phyloP scores from a whole-genome alignment of 2,797 vertebrate genomes.

The Cynodonichthys magdalenae region DNA sequence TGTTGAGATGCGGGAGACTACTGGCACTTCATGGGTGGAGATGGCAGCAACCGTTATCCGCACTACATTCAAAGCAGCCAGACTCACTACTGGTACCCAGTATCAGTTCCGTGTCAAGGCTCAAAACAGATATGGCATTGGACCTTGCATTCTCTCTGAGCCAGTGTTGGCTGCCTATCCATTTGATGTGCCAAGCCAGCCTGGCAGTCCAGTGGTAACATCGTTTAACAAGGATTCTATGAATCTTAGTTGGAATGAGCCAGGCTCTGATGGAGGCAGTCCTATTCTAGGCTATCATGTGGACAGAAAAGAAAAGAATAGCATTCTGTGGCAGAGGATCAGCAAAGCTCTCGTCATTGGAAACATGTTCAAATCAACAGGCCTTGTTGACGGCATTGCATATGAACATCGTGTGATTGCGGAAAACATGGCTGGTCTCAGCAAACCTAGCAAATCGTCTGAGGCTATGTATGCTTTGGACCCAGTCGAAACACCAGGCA shows the following conservation, averaged over 20 bases:
- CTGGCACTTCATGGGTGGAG: slow-evolving; percentile 93
- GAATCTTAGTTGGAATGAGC: slow-evolving; percentile 96
- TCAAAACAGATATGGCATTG: slow-evolving; percentile 95
- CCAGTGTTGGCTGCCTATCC: slow-evolving; percentile 92
- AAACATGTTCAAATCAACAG: slow-evolving; percentile 96
- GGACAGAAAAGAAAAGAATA: slow-evolving; percentile 97
- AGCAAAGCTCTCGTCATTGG: slow-evolving; percentile 92
- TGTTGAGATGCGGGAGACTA: slow-evolving; percentile 97
- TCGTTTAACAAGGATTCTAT: slow-evolving; percentile 93
- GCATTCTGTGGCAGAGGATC: slow-evolving; percentile 95
- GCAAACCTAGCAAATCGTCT: slow-evolving; percentile 95
- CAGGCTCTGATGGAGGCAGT: slow-evolving; percentile 93
- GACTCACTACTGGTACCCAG: slow-evolving; percentile 89
- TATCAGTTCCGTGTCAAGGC: slow-evolving; percentile 98
- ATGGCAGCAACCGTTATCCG: slow-evolving; percentile 96
- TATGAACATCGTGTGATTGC: slow-evolving; percentile 97
- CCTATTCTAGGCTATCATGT: slow-evolving; percentile 94
- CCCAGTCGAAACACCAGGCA: slow-evolving; percentile 94
- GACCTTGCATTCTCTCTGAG: slow-evolving; percentile 88
- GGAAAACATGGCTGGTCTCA: slow-evolving; percentile 96
- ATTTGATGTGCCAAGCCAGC: slow-evolving; percentile 95
- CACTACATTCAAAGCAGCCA: slow-evolving; percentile 94
- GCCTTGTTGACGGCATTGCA: slow-evolving; percentile 93
- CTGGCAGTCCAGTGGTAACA: slow-evolving; percentile 90
- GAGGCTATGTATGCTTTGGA: slow-evolving; percentile 92